A percentile compares a stretch with the other conserved stretches of the same genome.
Evolutionary conservation across 2,113 vertebrate genomes (phyloP).

Genomic region (Python bivittatus): DNA sequence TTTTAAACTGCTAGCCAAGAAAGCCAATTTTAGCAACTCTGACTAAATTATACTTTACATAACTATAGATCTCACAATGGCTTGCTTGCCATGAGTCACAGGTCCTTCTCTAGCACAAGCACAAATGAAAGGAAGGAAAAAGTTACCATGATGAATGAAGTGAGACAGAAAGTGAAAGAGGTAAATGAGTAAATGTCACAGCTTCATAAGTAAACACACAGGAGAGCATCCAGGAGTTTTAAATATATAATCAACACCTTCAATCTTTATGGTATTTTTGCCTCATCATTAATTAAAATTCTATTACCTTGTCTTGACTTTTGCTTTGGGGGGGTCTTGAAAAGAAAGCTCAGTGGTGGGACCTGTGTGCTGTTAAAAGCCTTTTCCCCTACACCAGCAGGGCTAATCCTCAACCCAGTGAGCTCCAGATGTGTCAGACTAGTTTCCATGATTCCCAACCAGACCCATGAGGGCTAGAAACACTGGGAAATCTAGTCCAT

Average conservation of each 20-base stretch:
- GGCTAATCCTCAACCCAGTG: background rate
- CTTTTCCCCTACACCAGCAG: background rate
- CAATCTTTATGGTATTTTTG: background rate
- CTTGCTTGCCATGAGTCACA: conserved; percentile 10
- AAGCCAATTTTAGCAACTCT: background rate
- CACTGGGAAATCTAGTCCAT: background rate
- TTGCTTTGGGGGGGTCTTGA: background rate
- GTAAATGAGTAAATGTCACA: background rate
- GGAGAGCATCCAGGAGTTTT: background rate
- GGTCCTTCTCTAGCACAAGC: conserved; percentile 8
- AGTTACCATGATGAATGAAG: background rate
- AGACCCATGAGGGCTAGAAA: background rate
- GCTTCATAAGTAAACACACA: background rate
- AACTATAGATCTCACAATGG: background rate
- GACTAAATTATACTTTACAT: background rate
- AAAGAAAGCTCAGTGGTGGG: background rate
- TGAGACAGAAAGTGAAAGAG: background rate
- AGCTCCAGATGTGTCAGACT: background rate
- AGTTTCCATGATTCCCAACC: background rate
- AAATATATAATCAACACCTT: background rate
- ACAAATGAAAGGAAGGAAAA: background rate
- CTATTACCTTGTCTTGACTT: background rate
- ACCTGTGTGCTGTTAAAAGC: background rate
- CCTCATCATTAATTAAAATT: background rate
- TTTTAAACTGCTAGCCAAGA: conserved; percentile 25